These are phyloP conservation scores for Cistogaster globosa DNA, from an alignment of 2,888 invertebrate genomes.

Conservation along the genomic window DNA sequence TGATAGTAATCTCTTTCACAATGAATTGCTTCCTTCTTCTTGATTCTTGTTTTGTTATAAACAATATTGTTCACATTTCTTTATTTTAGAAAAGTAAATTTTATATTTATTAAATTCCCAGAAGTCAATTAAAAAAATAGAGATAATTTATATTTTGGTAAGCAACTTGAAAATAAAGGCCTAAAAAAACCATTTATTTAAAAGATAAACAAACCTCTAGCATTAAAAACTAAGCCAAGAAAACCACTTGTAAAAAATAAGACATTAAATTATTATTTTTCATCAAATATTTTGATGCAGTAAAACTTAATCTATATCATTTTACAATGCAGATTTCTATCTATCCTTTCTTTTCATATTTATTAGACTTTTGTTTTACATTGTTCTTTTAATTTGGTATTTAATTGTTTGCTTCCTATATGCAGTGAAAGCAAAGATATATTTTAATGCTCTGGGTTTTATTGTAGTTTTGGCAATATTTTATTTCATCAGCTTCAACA, in stretches of 20 bases:
- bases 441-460: constrained; percentile 44
- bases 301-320: constrained; percentile 42
- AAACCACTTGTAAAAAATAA: background rate
- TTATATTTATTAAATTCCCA: too few species aligned
- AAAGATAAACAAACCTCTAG: too few species aligned
- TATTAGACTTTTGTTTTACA: background rate
- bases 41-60: too few species aligned
- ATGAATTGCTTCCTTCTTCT: too few species aligned
- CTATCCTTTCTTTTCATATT: background rate
- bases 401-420: constrained; percentile 44
- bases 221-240: too few species aligned
- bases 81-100: too few species aligned
- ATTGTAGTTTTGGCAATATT: constrained; percentile 57
- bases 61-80: too few species aligned
- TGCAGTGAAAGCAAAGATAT: constrained; percentile 45
- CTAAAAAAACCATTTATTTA: too few species aligned
- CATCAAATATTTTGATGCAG: constrained; percentile 38
- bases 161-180: too few species aligned
- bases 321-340: background rate
- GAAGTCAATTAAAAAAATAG: too few species aligned
- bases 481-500: constrained; percentile 52
- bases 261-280: constrained; percentile 33
- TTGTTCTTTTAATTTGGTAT: background rate
- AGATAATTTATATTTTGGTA: too few species aligned
- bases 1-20: too few species aligned